Conservation (phyloP, 35 echinoderm and acorn worm species). For the Lytechinus pictus region DNA sequence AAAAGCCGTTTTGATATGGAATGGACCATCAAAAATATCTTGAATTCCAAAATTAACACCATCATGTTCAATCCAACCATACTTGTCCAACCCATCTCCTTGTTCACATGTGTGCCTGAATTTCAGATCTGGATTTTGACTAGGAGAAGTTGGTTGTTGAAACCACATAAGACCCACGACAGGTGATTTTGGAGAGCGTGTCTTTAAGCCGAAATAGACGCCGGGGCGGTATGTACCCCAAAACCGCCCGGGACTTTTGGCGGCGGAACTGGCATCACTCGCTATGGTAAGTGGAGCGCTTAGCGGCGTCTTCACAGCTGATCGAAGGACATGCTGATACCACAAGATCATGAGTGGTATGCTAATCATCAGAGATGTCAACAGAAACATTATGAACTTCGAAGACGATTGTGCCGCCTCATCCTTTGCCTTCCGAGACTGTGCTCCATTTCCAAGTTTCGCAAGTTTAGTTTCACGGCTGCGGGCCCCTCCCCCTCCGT, state of each 20-base stretch:
- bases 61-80: conserved; percentile 94
- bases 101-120: conserved; percentile 95
- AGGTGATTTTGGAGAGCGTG: conserved; percentile 76
- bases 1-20: conserved; percentile 88
- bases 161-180: conserved; percentile 99
- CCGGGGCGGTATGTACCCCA: conserved; percentile 97
- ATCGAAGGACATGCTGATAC: conserved; percentile 60
- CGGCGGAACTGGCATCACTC: conserved; percentile 54
- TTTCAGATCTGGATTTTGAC: conserved; percentile 67
- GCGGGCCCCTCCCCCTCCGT: background rate
- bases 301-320: conserved; percentile 68
- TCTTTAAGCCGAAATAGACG: conserved; percentile 93
- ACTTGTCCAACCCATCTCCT: conserved; percentile 80
- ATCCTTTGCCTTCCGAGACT: background rate
- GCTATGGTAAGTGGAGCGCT: conserved; percentile 74
- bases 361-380: conserved; percentile 30
- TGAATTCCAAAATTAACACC: conserved; percentile 93
- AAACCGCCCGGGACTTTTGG: conserved; percentile 71
- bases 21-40: conserved; percentile 89
- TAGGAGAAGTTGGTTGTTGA: conserved; percentile 61
- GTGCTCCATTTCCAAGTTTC: background rate
- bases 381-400: conserved; percentile 4
- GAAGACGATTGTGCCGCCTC: background rate
- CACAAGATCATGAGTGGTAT: conserved; percentile 55
- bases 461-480: background rate